Evolutionary conservation across 1,140 invertebrate genomes (phyloP).

Genomic region (Bombus picipes): DNA sequence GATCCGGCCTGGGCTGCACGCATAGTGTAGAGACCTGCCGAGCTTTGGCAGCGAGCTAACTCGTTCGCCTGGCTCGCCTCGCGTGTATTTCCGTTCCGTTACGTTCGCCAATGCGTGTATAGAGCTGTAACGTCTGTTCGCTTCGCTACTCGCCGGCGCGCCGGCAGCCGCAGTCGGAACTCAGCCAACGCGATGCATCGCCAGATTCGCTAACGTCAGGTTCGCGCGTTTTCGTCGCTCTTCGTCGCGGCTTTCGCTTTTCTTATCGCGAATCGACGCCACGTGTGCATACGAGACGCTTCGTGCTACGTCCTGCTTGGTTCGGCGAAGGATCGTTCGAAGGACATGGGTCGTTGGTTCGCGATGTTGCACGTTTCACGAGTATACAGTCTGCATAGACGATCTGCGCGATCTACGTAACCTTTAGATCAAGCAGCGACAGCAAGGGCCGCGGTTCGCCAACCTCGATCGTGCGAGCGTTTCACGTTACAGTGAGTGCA

Average conservation of each 20-base stretch:
- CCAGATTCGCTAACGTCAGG: not conserved
- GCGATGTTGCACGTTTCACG: not conserved
- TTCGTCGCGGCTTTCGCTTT: not conserved
- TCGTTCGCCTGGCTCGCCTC: slow-evolving; percentile 43
- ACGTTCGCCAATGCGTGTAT: slow-evolving; percentile 58
- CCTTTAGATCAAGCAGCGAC: not conserved
- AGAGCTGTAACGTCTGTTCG: not conserved
- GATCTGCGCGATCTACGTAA: too few species aligned
- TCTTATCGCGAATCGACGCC: not conserved
- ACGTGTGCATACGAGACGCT: not conserved
- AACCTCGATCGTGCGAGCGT: not conserved
- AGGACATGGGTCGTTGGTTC: not conserved
- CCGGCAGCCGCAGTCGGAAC: slow-evolving; percentile 45
- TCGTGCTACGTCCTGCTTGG: not conserved
- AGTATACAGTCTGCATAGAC: too few species aligned
- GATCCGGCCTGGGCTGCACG: slow-evolving; percentile 52
- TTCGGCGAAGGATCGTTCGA: too few species aligned
- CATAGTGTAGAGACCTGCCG: slow-evolving; percentile 63
- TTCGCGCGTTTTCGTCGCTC: not conserved
- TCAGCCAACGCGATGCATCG: slow-evolving; percentile 33
- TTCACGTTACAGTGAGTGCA: slow-evolving; percentile 14
- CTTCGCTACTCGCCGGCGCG: not conserved
- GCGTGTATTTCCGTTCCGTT: slow-evolving; percentile 78
- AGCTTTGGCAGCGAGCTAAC: slow-evolving; percentile 74
- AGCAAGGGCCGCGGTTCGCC: not conserved